These are phyloP conservation scores for Neolamprologus ventralis DNA, from an alignment of 2,113 vertebrate species.

Conservation along the genomic window DNA sequence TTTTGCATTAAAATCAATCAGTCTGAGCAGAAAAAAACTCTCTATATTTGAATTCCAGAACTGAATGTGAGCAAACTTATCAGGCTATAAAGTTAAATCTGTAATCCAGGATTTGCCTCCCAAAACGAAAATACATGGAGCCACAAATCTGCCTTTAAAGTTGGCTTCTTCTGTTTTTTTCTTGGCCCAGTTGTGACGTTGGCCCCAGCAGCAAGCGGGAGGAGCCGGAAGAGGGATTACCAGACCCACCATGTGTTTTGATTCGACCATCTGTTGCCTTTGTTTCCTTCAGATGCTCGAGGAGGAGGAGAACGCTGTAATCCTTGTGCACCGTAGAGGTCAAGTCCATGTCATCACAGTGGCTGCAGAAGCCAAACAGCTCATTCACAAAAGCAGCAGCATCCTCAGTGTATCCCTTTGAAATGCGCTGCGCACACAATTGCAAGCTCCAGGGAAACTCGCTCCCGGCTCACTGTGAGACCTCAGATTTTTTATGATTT, in stretches of 20 bases:
- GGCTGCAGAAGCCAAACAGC: background rate
- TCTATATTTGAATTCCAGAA: background rate
- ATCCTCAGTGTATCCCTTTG: background rate
- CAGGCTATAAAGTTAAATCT: background rate
- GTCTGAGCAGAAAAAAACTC: background rate
- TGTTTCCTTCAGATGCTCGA: background rate
- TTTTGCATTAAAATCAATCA: background rate
- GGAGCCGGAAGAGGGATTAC: background rate
- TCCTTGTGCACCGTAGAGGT: background rate
- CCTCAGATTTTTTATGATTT: background rate
- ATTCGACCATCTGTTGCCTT: conserved; percentile 44
- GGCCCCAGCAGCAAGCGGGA: background rate
- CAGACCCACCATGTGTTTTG: background rate
- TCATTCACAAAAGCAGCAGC: background rate
- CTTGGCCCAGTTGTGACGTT: background rate
- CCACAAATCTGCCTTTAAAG: conserved; percentile 7
- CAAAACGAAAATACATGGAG: background rate
- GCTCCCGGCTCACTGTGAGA: background rate
- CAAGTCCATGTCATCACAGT: conserved; percentile 5
- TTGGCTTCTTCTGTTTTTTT: background rate
- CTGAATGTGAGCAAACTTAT: background rate
- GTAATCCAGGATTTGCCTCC: background rate
- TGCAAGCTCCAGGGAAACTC: background rate
- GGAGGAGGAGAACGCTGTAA: background rate
- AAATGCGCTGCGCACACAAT: background rate